Evolutionary conservation across 2,888 invertebrate genomes (phyloP), one percentile per base, ranked within the genome.

Genomic region (Hypomecis atomaria): DNA sequence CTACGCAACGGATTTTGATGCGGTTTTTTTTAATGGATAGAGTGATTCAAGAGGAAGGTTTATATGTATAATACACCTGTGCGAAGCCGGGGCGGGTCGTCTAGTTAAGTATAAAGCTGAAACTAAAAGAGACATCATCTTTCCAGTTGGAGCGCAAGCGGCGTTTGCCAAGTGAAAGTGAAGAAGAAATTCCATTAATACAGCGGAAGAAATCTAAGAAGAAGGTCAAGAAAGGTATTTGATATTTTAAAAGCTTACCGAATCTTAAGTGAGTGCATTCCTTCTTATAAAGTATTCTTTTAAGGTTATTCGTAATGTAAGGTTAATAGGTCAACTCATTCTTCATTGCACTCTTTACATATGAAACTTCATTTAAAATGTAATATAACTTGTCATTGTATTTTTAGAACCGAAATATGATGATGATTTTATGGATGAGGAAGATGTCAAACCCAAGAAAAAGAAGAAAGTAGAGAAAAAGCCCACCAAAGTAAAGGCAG

Each of bases 111-210:
- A 23, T 23, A 23, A 23, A 2, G 23, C 23, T 23, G 23, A 23
- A 23, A 23, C 23, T 9, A 8, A 11, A 11, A 13, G 8, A 5
- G 11, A 7, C 37, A 1, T 37, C 60, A 37, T 62, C 55, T 72
- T 58, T n/a, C 62, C 69, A 88, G 86, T 76, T 77, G 59, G 82
- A 83, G 49, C 83, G 87, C n/a, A 89, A 87, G 75, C 83, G 87
- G 52, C 83, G 81, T 23, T 76, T 85, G n/a, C 78, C 83, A 5
- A 93, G 93, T 76, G 95, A 95, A 54, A 94, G 94, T 76, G 95
- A 96, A 76, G 96, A 96, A 74, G 96, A 96, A 81, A 96, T 96
- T 50, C 96, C 97, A 23, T 86, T 97, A 61, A 89, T 93, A 10
- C 93, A 94, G 53, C 92, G 96, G 37, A 96, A 96, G 79, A 96